Conservation (phyloP, 2,113 vertebrate species). For the Nothobranchius kuhntae region DNA sequence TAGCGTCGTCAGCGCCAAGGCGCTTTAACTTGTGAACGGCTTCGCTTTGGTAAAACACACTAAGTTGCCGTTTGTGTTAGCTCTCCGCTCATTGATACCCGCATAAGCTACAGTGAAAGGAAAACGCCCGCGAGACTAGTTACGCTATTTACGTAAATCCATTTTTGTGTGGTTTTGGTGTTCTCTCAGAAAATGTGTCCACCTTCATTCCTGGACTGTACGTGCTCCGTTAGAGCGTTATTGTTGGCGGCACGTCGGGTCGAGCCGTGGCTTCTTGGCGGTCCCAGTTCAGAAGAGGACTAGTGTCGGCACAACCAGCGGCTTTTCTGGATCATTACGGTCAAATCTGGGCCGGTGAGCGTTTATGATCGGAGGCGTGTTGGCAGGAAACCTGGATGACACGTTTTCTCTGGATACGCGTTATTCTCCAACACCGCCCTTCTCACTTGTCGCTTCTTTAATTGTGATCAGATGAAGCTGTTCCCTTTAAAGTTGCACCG, state of each 20-base stretch:
- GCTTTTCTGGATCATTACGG: constrained; percentile 30
- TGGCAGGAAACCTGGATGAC: neutral
- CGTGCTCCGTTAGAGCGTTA: constrained; percentile 34
- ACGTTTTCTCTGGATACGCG: neutral
- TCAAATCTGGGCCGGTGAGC: constrained; percentile 21
- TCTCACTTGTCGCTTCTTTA: no score
- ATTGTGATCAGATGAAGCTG: neutral
- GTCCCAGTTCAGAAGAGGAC: constrained; percentile 42
- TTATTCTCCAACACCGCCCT: neutral
- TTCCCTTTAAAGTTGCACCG: constrained; percentile 47
- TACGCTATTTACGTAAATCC: neutral
- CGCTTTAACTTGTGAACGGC: neutral
- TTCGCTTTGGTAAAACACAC: neutral
- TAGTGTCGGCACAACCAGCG: constrained; percentile 4
- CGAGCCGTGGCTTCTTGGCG: constrained; percentile 22
- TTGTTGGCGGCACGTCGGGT: constrained; percentile 7
- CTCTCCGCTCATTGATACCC: constrained; percentile 32
- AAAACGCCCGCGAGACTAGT: constrained; percentile 53
- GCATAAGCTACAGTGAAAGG: constrained; percentile 10
- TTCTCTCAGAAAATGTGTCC: constrained; percentile 1
- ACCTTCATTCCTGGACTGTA: constrained; percentile 6
- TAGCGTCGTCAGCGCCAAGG: accelerated
- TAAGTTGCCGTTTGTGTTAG: neutral
- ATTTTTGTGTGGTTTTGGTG: neutral
- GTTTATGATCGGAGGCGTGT: constrained; percentile 27